Percentiles rank a stretch among this genome's conserved stretches.
Evolutionary conservation across 2,113 vertebrate genomes (phyloP).

Genomic region (Trachemys scripta): DNA sequence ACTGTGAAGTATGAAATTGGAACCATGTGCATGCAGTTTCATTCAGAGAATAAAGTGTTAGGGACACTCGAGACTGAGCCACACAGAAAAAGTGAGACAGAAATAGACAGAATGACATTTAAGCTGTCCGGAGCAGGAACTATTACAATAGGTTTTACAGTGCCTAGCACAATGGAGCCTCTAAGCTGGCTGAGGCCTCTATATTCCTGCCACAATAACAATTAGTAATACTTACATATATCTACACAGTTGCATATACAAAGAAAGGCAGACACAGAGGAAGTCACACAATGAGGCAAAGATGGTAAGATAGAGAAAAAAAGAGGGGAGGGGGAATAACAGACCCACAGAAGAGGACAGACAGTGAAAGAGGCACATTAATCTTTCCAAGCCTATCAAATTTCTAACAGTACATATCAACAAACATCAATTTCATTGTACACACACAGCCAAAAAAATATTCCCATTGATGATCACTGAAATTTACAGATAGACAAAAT

Average conservation of each 20-base stretch:
- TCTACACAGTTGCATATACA: fast-evolving
- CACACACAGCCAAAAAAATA: not conserved
- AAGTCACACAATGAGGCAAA: too few species aligned
- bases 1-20: fast-evolving
- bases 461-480: not conserved
- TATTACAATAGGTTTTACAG: too few species aligned
- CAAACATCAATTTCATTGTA: too few species aligned
- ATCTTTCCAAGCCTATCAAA: too few species aligned
- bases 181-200: too few species aligned
- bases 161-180: too few species aligned
- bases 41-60: fast-evolving
- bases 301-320: not conserved
- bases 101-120: not conserved
- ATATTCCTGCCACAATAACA: too few species aligned
- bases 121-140: not conserved
- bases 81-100: not conserved
- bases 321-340: not conserved
- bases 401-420: too few species aligned
- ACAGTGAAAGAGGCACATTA: not conserved
- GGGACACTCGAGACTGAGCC: not conserved
- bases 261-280: not conserved
- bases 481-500: not conserved
- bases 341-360: not conserved
- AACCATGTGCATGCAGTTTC: not conserved
- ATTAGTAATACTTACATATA: too few species aligned